These are phyloP conservation scores for Chrysomela aeneicollis DNA, from an alignment of 2,888 invertebrate genomes.

Conservation along the genomic window DNA sequence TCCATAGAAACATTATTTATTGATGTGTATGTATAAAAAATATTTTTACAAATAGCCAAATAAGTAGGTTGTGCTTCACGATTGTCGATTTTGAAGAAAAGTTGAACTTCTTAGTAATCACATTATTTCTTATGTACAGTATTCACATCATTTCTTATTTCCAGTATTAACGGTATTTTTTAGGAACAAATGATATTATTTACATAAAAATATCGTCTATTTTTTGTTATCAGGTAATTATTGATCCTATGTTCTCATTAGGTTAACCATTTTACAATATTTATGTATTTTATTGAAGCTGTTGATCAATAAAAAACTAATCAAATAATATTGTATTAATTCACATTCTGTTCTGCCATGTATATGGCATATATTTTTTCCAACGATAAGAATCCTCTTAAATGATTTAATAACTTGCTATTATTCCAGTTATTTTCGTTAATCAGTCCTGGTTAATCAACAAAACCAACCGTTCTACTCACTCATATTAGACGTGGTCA, in stretches of 20 bases:
- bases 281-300: slow-evolving; percentile 11
- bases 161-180: background rate
- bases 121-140: too few relatives aligned
- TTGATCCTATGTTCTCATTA: background rate
- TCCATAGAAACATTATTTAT: background rate
- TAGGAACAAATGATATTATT: background rate
- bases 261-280: slow-evolving; percentile 1
- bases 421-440: too few relatives aligned
- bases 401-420: too few relatives aligned
- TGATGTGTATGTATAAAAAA: background rate
- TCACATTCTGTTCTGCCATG: too few relatives aligned
- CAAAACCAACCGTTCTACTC: too few relatives aligned
- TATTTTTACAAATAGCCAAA: background rate
- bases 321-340: background rate
- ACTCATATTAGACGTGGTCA: too few relatives aligned
- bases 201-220: background rate
- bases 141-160: too few relatives aligned
- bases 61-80: background rate
- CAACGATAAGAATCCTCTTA: too few relatives aligned
- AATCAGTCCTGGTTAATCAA: too few relatives aligned
- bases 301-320: slow-evolving; percentile 9
- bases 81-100: too few relatives aligned
- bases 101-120: too few relatives aligned
- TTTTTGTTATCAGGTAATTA: background rate
- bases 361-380: too few relatives aligned